Base-by-base conservation (phyloP, 2,888 invertebrate species). In the Drosophila limbata region DNA sequence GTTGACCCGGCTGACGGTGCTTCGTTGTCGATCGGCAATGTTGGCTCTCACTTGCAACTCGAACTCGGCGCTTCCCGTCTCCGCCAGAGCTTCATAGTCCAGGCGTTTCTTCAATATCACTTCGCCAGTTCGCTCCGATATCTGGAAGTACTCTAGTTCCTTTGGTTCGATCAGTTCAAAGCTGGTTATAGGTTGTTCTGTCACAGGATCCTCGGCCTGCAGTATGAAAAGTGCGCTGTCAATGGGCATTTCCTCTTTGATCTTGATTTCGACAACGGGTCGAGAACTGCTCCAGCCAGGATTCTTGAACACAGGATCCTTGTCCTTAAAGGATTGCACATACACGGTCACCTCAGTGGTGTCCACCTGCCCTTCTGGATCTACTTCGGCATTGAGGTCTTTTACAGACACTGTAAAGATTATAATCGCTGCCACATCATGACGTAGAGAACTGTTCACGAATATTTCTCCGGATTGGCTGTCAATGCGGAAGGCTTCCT, bases 181-280 rank as follows among this genome's bases (percentile, higher is more conserved):
- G 80, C 94, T 94, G 5, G 94, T 94, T 10, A 96, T 94, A 0
- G 94, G 90, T 77, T 94, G 94, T 1, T 95, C 94, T 0, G 95
- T 95, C 2, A 95, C 92, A 0, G 96, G 96, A 90, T 96, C 96
- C 90, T 95, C 95, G 0, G 96, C 96, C 74, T 94, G 94, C 4
- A 96, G 88, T 69, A 95, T 94, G 15, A 96, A 92, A 1, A 97
- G 92, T 0, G 95, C 95, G 48, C 96, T 95, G 1, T 96, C 96
- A 17, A 96, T 94, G 0, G 96, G 95, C 88, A 96, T 95, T 90
- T 96, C 96, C 91, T 97, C 97, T 64, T 95, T 95, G 8, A 96
- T 93, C 63, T 94, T 94, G 1, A 95, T 93, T 55, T 94, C 94
- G 33, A 97, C 95, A 0, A 94, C 92, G 0, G 96, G 95, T 75